Evolutionary conservation across 2,113 vertebrate genomes (phyloP).

Genomic region (Sturnira hondurensis): DNA sequence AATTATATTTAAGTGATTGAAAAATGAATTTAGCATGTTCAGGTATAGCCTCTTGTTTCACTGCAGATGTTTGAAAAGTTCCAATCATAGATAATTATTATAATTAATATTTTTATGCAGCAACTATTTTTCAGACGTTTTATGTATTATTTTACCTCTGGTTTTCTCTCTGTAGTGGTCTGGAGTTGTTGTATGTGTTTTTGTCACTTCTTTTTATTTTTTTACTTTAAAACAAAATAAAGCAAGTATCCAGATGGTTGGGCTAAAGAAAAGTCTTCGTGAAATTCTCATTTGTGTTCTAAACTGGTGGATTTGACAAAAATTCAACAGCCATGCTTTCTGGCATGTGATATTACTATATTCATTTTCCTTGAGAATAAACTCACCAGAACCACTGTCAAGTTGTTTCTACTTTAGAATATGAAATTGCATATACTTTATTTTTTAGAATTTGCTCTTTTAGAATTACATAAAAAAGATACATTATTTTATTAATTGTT

Average conservation of each 20-base stretch:
- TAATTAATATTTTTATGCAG: constrained; percentile 48
- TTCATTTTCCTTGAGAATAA: not conserved
- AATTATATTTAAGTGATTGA: constrained; percentile 45
- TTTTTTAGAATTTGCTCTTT: not conserved
- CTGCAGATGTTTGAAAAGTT: constrained; percentile 23
- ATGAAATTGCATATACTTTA: not conserved
- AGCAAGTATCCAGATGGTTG: constrained; percentile 7
- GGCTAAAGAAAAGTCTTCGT: not conserved
- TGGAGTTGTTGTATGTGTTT: not conserved
- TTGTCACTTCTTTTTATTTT: not conserved
- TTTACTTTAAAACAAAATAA: constrained; percentile 29
- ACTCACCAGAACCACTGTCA: not conserved
- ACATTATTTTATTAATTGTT: not conserved
- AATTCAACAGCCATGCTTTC: not conserved
- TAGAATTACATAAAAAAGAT: not conserved
- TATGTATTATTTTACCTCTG: not conserved
- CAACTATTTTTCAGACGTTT: not conserved
- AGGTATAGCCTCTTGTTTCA: constrained; percentile 11
- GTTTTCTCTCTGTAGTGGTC: not conserved
- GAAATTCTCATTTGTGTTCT: not conserved
- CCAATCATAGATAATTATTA: constrained; percentile 39
- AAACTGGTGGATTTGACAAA: not conserved
- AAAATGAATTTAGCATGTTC: constrained; percentile 39
- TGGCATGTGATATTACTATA: not conserved
- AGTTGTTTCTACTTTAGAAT: not conserved